These are phyloP conservation scores for Sebastes hubbsi DNA, from an alignment of 2,797 vertebrate genomes.

Conservation along the genomic window DNA sequence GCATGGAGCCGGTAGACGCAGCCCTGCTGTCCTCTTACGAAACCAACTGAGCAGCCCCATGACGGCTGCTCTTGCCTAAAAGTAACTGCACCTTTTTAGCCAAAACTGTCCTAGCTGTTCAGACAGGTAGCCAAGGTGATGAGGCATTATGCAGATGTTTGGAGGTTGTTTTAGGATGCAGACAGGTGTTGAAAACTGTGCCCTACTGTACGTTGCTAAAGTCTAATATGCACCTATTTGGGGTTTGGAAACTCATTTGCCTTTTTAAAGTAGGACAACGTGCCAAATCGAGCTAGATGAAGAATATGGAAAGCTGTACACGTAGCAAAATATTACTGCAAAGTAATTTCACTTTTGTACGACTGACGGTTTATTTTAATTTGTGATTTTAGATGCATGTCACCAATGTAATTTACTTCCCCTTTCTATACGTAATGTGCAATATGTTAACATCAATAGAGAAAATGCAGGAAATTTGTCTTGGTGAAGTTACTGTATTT, in stretches of 20 bases:
- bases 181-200: slow-evolving; percentile 8
- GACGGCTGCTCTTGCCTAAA: slow-evolving; percentile 44
- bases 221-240: slow-evolving; percentile 19
- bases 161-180: slow-evolving; percentile 12
- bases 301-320: slow-evolving; percentile 32
- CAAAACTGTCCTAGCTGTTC: slow-evolving; percentile 42
- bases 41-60: slow-evolving; percentile 76
- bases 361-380: slow-evolving; percentile 2
- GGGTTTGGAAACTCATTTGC: slow-evolving; percentile 45
- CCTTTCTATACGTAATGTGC: slow-evolving; percentile 55
- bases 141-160: slow-evolving; percentile 37
- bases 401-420: slow-evolving; percentile 20
- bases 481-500: slow-evolving; percentile 10
- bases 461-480: slow-evolving; percentile 9
- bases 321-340: slow-evolving; percentile 51
- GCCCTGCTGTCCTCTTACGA: slow-evolving; percentile 88
- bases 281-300: slow-evolving; percentile 58
- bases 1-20: slow-evolving; percentile 91
- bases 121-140: slow-evolving; percentile 28
- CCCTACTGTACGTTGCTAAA: neutral
- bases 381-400: slow-evolving; percentile 26
- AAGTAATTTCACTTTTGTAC: slow-evolving; percentile 40
- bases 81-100: slow-evolving; percentile 53
- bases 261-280: slow-evolving; percentile 46
- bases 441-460: slow-evolving; percentile 40